Percentiles rank a stretch among this genome's conserved stretches.
These are phyloP conservation scores for Eucidaris tribuloides DNA, from an alignment of 35 echinoderm and acorn worm genomes.

Conservation along the genomic window DNA sequence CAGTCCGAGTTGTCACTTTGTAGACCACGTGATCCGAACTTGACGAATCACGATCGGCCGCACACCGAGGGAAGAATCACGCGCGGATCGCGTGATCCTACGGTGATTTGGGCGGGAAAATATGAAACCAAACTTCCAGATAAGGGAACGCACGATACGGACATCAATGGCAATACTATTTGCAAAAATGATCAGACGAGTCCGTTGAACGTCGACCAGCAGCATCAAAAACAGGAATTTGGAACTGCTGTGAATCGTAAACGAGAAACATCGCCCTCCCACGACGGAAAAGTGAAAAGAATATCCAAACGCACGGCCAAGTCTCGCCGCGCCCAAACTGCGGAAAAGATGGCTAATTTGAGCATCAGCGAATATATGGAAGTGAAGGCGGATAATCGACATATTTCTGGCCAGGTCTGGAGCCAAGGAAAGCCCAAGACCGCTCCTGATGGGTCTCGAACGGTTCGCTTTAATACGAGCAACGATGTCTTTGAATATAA, in stretches of 20 bases:
- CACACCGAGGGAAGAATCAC: not conserved
- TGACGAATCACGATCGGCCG: not conserved
- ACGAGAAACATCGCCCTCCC: not conserved
- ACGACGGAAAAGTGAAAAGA: not conserved
- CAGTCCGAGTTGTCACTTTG: conserved; percentile 1
- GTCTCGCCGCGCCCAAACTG: not conserved
- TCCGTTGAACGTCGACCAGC: not conserved
- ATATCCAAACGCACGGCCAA: not conserved
- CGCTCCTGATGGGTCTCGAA: not conserved
- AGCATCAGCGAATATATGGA: not conserved
- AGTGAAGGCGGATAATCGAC: not conserved
- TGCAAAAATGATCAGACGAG: not conserved
- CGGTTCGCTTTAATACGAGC: not conserved
- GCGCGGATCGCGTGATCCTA: not conserved
- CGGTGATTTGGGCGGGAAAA: too few species aligned
- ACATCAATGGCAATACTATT: not conserved
- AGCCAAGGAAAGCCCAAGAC: not conserved
- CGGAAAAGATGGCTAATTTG: not conserved
- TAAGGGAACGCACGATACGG: not conserved
- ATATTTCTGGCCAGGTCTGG: not conserved
- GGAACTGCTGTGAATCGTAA: too few species aligned
- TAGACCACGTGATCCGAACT: not conserved
- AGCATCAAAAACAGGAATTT: not conserved
- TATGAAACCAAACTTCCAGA: too few species aligned
- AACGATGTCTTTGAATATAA: conserved; percentile 16